Evolutionary conservation across 2,797 vertebrate genomes (phyloP).

Genomic region (Pseudocheirus occidentalis): DNA sequence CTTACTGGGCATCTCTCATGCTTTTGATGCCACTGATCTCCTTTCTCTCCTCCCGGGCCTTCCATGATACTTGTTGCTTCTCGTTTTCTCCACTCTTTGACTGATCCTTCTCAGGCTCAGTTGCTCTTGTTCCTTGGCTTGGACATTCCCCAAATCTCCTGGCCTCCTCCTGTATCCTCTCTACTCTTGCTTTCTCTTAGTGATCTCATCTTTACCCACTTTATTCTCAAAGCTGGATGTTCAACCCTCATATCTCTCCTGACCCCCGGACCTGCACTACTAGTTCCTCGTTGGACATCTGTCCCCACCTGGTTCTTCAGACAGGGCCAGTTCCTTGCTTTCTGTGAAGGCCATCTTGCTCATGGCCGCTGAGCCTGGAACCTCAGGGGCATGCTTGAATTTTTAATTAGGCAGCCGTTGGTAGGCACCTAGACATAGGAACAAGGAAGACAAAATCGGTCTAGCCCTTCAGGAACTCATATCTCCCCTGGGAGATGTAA

Average conservation of each 20-base stretch:
- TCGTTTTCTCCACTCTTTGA: background rate
- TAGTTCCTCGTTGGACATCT: background rate
- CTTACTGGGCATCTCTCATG: background rate
- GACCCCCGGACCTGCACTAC: background rate
- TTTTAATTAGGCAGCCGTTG: background rate
- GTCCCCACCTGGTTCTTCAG: background rate
- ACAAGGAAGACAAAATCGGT: background rate
- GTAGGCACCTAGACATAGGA: background rate
- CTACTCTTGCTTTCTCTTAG: background rate
- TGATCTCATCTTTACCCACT: background rate
- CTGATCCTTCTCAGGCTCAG: background rate
- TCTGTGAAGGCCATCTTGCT: background rate
- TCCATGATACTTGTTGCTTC: background rate
- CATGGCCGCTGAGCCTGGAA: background rate
- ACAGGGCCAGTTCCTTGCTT: background rate
- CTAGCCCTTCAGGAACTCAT: background rate
- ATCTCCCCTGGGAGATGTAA: background rate
- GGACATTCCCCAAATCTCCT: background rate
- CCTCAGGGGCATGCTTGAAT: background rate
- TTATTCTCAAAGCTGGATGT: background rate
- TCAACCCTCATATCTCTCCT: background rate
- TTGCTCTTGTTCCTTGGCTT: background rate
- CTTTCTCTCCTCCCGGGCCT: background rate
- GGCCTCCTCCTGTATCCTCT: background rate
- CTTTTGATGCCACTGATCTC: background rate